Evolutionary conservation across 2,113 vertebrate genomes (phyloP).

Genomic region (Anoplopoma fimbria): DNA sequence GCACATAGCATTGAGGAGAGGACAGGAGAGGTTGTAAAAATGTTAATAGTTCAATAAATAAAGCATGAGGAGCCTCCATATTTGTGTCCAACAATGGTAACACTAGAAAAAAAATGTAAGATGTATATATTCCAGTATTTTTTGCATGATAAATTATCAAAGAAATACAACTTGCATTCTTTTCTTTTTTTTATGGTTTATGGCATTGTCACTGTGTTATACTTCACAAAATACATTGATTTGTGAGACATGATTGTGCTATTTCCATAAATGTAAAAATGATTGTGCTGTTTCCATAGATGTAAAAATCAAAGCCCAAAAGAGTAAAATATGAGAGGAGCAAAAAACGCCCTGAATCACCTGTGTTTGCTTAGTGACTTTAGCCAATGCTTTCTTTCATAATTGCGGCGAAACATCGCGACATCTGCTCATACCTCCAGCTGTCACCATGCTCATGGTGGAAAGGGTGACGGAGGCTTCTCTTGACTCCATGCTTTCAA

Average conservation of each 20-base stretch:
- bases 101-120: too few relatives aligned
- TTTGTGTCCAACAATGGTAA: neutral
- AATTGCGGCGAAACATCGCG: neutral
- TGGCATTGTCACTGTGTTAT: neutral
- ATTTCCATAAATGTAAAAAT: too few relatives aligned
- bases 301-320: too few relatives aligned
- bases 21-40: too few relatives aligned
- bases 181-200: neutral
- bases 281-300: too few relatives aligned
- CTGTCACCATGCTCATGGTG: slow-evolving; percentile 2
- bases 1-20: too few relatives aligned
- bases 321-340: too few relatives aligned
- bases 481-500: slow-evolving; percentile 33
- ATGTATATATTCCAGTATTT: too few relatives aligned
- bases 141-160: too few relatives aligned
- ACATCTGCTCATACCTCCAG: neutral
- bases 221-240: neutral
- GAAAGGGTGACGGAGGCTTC: slow-evolving; percentile 45
- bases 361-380: neutral
- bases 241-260: too few relatives aligned
- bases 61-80: neutral
- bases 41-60: neutral
- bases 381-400: neutral
- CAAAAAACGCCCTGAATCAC: too few relatives aligned
- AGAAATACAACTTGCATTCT: too few relatives aligned